Conservation (phyloP, 2,113 vertebrate genomes). For the Platysteira castanea region DNA sequence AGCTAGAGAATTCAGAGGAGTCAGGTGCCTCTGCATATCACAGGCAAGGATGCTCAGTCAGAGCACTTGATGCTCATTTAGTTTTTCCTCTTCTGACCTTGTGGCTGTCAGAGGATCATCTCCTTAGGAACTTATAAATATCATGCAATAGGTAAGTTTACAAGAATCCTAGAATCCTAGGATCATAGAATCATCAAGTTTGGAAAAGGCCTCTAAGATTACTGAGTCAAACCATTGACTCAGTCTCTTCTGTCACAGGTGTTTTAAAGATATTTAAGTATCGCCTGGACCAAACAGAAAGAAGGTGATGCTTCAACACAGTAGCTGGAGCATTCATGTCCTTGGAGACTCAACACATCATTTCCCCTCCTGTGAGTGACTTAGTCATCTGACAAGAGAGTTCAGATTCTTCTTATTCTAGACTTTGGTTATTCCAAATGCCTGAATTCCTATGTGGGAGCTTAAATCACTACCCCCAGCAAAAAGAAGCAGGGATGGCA, state of each 20-base stretch:
- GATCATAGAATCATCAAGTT: background rate
- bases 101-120: accelerated
- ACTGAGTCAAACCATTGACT: accelerated
- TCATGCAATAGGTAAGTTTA: background rate
- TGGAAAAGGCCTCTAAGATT: background rate
- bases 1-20: background rate
- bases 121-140: background rate
- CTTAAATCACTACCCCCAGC: background rate
- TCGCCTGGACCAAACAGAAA: background rate
- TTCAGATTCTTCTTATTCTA: background rate
- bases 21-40: background rate
- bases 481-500: background rate
- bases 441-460: background rate
- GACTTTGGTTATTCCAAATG: background rate
- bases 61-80: background rate
- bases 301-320: background rate
- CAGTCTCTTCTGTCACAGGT: background rate
- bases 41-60: background rate
- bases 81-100: background rate
- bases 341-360: background rate
- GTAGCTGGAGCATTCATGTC: background rate
- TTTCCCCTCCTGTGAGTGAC: background rate
- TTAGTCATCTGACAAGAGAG: background rate
- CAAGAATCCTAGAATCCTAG: background rate
- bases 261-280: background rate